phyloP scores from a whole-genome alignment of 2,113 vertebrate species.

The Reinhardtius hippoglossoides region DNA sequence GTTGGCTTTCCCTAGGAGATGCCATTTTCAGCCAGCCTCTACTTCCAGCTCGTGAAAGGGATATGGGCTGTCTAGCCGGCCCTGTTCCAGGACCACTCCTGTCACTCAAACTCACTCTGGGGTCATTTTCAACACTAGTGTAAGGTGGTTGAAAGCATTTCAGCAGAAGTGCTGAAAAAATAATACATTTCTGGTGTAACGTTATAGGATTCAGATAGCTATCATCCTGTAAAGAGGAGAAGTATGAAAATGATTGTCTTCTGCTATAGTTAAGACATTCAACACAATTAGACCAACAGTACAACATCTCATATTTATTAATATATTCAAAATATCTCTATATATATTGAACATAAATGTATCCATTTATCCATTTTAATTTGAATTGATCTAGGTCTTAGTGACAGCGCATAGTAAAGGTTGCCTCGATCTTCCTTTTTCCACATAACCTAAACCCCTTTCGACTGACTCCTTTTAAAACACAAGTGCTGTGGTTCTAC shows the following conservation, averaged over 20 bases:
- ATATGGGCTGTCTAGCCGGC: conserved; percentile 73
- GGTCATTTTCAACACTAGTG: conserved; percentile 61
- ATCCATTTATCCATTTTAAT: too few relatives aligned
- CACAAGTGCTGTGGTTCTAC: background rate
- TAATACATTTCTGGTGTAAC: conserved; percentile 32
- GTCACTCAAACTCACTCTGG: conserved; percentile 69
- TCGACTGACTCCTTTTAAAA: too few relatives aligned
- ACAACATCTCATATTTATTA: background rate
- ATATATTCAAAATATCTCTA: background rate
- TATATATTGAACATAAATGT: background rate
- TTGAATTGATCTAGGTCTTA: background rate
- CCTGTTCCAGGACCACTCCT: conserved; percentile 60
- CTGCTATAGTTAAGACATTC: background rate
- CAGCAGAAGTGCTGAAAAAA: conserved; percentile 33
- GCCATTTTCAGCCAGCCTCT: conserved; percentile 74
- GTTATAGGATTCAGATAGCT: background rate
- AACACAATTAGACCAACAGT: background rate
- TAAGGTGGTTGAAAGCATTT: conserved; percentile 44
- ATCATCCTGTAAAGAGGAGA: background rate
- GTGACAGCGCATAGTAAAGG: background rate
- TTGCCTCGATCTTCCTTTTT: too few relatives aligned
- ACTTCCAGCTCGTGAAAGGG: conserved; percentile 78
- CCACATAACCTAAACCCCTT: too few relatives aligned
- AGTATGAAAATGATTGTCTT: background rate
- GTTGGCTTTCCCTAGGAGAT: conserved; percentile 83